Conservation (phyloP, 92 coral and sea anemone genomes). For the Siderastrea radians region DNA sequence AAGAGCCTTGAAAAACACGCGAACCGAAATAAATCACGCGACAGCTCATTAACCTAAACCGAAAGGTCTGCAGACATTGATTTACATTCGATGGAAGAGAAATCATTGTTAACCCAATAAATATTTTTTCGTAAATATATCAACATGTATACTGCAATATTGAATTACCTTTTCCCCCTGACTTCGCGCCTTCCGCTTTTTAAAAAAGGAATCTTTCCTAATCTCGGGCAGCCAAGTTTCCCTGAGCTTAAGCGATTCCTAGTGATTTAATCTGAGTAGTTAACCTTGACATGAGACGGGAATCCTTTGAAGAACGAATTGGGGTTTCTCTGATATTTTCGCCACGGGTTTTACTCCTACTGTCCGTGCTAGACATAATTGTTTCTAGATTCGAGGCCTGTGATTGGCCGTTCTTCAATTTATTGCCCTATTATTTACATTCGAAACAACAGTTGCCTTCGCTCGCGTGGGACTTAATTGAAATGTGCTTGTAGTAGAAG, state of each 20-base stretch:
- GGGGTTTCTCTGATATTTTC: constrained; percentile 49
- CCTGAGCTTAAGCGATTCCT: neutral
- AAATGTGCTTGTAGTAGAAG: constrained; percentile 41
- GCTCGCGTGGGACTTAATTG: constrained; percentile 52
- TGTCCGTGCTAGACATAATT: constrained; percentile 76
- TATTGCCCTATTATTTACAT: constrained; percentile 79
- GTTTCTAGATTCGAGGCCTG: constrained; percentile 51
- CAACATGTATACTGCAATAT: neutral
- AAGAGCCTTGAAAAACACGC: constrained; percentile 26
- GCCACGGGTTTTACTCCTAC: constrained; percentile 39
- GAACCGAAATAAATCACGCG: constrained; percentile 22
- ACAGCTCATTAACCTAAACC: constrained; percentile 5
- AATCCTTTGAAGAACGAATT: constrained; percentile 25
- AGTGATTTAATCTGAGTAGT: constrained; percentile 25
- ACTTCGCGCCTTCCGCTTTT: constrained; percentile 9
- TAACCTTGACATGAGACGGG: constrained; percentile 40
- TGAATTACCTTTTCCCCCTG: constrained; percentile 27
- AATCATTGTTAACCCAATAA: constrained; percentile 30
- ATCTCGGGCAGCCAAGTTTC: neutral
- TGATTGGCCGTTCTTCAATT: constrained; percentile 81
- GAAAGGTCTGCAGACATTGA: neutral
- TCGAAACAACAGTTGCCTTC: constrained; percentile 46
- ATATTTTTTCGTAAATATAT: neutral
- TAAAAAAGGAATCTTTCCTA: neutral
- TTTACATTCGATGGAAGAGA: constrained; percentile 8